Conservation (phyloP, 2,113 vertebrate species). For the Circaetus cinerascens region DNA sequence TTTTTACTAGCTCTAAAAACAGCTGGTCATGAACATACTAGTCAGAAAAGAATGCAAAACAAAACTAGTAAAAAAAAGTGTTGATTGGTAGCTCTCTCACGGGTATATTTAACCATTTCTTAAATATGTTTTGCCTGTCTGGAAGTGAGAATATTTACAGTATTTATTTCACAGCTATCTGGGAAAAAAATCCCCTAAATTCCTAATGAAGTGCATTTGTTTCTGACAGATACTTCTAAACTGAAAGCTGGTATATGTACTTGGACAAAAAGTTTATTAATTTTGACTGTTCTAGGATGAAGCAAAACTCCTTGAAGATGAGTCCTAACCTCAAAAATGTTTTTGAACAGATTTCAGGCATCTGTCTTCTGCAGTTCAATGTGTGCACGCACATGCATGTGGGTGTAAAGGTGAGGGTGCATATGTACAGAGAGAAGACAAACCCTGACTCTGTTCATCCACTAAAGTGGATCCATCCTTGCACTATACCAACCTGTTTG, state of each 20-base stretch:
- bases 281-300: conserved; percentile 14
- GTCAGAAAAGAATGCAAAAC: conserved; percentile 63
- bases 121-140: background rate
- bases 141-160: conserved; percentile 36
- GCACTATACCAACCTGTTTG: background rate
- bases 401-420: background rate
- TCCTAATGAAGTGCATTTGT: background rate
- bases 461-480: background rate
- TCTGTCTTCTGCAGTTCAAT: background rate
- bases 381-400: background rate
- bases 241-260: conserved; percentile 11
- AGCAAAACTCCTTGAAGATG: conserved; percentile 10
- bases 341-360: background rate
- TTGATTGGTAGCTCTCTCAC: conserved; percentile 57
- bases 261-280: conserved; percentile 16
- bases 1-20: conserved; percentile 65
- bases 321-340: conserved; percentile 36
- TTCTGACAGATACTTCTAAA: background rate
- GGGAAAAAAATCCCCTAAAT: background rate
- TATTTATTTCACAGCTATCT: conserved; percentile 32
- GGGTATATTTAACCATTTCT: conserved; percentile 58
- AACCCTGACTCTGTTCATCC: background rate
- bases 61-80: conserved; percentile 53
- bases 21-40: conserved; percentile 50
- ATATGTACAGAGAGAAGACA: background rate